Evolutionary conservation across 2,113 vertebrate species (phyloP).

Genomic region (Penelope pileata): DNA sequence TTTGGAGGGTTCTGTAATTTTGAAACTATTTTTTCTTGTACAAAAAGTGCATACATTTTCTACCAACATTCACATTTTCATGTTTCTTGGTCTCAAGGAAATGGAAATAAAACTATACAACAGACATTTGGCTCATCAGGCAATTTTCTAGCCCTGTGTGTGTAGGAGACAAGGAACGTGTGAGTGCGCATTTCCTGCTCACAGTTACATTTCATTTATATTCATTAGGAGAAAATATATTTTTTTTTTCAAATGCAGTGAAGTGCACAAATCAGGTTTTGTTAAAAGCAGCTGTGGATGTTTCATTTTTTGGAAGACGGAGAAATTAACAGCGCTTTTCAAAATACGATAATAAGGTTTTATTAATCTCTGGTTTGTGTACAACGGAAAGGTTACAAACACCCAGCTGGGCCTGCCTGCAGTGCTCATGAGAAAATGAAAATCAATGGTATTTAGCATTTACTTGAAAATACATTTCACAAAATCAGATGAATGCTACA

Average conservation of each 20-base stretch:
- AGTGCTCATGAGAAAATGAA: neutral
- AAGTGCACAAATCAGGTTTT: slow-evolving; percentile 30
- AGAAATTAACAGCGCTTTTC: neutral
- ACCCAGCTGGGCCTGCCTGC: neutral
- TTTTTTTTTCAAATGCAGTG: slow-evolving; percentile 4
- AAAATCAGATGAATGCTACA: neutral
- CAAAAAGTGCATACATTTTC: neutral
- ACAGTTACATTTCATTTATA: slow-evolving; percentile 11
- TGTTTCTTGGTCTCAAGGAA: neutral
- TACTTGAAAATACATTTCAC: neutral
- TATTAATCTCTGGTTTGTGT: neutral
- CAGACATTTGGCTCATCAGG: neutral
- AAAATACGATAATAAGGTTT: neutral
- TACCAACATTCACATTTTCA: neutral
- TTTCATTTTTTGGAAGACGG: neutral
- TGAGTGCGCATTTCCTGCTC: neutral
- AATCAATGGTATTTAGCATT: neutral
- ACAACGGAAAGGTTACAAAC: neutral
- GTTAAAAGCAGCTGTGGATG: slow-evolving; percentile 27
- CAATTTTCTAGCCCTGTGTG: neutral
- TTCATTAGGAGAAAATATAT: neutral
- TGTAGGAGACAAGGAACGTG: neutral
- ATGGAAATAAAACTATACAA: neutral
- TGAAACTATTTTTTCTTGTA: neutral
- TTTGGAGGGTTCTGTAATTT: neutral